These are phyloP conservation scores for Epizoanthus stellaris DNA, from an alignment of 92 coral and sea anemone species.

Conservation along the genomic window DNA sequence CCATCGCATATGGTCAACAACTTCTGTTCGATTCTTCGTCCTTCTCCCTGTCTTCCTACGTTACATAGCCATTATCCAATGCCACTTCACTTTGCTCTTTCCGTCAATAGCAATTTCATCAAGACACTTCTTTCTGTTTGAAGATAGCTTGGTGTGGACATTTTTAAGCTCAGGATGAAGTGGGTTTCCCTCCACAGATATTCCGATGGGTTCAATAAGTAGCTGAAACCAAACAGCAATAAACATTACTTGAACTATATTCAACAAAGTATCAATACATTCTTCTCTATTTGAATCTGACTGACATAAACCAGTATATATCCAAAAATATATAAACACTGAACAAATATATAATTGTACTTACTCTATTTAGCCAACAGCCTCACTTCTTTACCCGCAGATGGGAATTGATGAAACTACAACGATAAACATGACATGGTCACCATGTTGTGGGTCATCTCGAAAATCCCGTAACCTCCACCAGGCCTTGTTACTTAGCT, in stretches of 20 bases:
- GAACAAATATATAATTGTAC: no score
- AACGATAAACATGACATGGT: constrained; percentile 13
- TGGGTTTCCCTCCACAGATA: constrained; percentile 22
- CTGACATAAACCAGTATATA: no score
- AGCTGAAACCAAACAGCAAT: neutral
- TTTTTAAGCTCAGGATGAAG: constrained; percentile 3
- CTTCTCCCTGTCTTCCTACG: constrained; percentile 34
- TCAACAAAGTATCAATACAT: no score
- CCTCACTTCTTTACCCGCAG: no score
- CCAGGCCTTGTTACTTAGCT: constrained; percentile 18
- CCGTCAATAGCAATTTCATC: neutral
- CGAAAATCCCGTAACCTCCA: constrained; percentile 7
- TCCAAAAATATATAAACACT: no score
- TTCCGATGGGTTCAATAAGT: neutral
- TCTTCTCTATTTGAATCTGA: no score
- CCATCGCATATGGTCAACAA: constrained; percentile 2
- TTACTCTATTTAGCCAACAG: no score
- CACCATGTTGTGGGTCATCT: constrained; percentile 1
- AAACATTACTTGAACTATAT: no score
- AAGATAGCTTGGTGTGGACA: neutral
- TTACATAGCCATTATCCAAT: constrained; percentile 22
- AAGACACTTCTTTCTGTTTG: constrained; percentile 13
- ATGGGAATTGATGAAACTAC: no score
- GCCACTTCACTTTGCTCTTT: constrained; percentile 2
- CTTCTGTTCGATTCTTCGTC: constrained; percentile 22